phyloP scores from a whole-genome alignment of 2,113 vertebrate genomes.

The Stegostoma tigrinum region DNA sequence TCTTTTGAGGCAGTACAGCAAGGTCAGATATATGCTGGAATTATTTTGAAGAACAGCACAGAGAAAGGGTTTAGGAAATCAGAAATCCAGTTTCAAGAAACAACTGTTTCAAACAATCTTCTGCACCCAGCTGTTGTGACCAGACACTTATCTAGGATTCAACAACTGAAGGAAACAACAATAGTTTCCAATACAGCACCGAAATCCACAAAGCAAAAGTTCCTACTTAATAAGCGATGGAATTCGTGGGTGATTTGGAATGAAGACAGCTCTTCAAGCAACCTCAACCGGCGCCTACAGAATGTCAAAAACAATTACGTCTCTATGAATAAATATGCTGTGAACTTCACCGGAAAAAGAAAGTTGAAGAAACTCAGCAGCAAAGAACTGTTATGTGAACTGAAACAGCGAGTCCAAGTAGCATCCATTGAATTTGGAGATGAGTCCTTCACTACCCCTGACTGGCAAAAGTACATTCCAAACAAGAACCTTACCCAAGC shows the following conservation, averaged over 20 bases:
- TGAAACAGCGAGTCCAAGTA: slow-evolving; percentile 57
- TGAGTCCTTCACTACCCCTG: slow-evolving; percentile 52
- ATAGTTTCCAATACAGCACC: background rate
- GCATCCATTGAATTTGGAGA: slow-evolving; percentile 55
- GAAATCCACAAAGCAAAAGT: background rate
- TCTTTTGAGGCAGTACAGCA: background rate
- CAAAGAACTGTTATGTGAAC: slow-evolving; percentile 53
- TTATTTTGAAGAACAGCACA: background rate
- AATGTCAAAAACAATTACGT: slow-evolving; percentile 54
- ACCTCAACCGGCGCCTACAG: slow-evolving; percentile 55
- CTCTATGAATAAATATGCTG: slow-evolving; percentile 61
- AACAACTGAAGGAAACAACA: background rate
- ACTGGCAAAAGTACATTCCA: slow-evolving; percentile 58
- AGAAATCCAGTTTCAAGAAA: background rate
- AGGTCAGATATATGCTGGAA: too few species aligned
- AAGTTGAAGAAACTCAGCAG: slow-evolving; percentile 47
- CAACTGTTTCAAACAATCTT: background rate
- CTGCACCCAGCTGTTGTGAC: too few species aligned
- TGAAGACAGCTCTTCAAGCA: slow-evolving; percentile 59
- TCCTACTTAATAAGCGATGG: slow-evolving; percentile 27
- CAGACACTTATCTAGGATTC: background rate
- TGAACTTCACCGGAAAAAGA: slow-evolving; percentile 53
- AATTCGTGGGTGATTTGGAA: slow-evolving; percentile 56
- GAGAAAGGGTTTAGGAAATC: background rate
- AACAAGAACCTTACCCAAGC: slow-evolving; percentile 50